Base-by-base conservation (phyloP, 1,140 invertebrate species). In the Planococcus citri region DNA sequence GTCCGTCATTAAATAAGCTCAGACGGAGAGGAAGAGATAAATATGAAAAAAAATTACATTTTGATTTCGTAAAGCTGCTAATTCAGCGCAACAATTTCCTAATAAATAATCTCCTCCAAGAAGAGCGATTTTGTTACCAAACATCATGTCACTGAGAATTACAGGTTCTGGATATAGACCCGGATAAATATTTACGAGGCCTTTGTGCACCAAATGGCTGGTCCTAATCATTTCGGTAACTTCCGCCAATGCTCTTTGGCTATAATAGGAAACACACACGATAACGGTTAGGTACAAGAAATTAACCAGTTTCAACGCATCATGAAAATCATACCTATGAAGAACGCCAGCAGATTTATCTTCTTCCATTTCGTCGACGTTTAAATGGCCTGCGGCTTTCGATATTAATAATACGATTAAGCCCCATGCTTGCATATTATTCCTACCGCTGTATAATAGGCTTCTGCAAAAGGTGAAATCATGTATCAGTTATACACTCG, bases 201-300 rank as follows among this genome's bases (percentile, higher is more conserved):
- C 83, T 80, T 95, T 95, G 78, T 99, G 96, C 12, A 98, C 90
- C 60, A 98, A 80, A 79, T 96, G 92, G 70, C 94, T 94, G 12
- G 93, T 97, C 61, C 96, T 86, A 72, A 98, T 97, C 94, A 99
- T 98, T 82, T 98, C 96, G 0, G 92, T 92, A 6, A 98, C 90
- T 82, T 97, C 92, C 0, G 95, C 94, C 68, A 98, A 80, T 21
- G 89, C 88, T 71, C 91, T 83, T 80, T 98, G 95, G 74, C 89
- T 89, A 74, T 67, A 78, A 77, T 61, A 71, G 27, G 72, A 72
- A 51, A 68, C n/a, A 33, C 27, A 68, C 25, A 22, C 6, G 51
- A 60, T 27, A 21, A 12, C 21, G 57, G 27, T 25, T 27, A 41
- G 38, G n/a, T 1, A 68, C 10, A 70, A n/a, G 12, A 33, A 33